phyloP scores from a whole-genome alignment of 1,140 invertebrate genomes.

The Aphis gossypii region DNA sequence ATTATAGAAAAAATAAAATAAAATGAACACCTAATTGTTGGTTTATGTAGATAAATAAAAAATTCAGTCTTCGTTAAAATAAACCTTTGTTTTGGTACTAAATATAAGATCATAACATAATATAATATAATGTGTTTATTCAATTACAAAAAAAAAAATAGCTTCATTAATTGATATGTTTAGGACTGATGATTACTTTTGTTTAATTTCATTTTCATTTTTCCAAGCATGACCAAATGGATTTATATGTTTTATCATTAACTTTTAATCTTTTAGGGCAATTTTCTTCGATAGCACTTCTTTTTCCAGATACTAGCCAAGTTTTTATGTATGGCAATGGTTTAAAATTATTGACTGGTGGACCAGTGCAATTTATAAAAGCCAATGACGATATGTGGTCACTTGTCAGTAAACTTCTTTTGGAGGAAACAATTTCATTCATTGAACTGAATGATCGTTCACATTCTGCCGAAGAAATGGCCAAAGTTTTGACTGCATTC shows the following conservation, averaged over 20 bases:
- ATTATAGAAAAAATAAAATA: background rate
- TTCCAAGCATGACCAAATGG: slow-evolving; percentile 24
- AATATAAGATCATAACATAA: slow-evolving; percentile 30
- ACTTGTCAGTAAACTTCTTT: background rate
- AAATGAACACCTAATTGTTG: background rate
- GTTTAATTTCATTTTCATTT: slow-evolving; percentile 5
- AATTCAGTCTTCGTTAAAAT: slow-evolving; percentile 6
- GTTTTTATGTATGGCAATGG: background rate
- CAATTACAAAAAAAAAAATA: slow-evolving; percentile 6
- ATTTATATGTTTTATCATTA: slow-evolving; percentile 26
- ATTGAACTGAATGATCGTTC: background rate
- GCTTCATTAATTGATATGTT: slow-evolving; percentile 21
- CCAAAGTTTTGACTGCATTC: background rate
- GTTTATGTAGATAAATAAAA: slow-evolving; percentile 10
- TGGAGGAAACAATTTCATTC: slow-evolving; percentile 19
- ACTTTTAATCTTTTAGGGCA: slow-evolving; percentile 14
- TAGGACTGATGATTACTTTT: slow-evolving; percentile 13
- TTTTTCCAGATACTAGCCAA: slow-evolving; percentile 2
- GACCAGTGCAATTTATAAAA: background rate
- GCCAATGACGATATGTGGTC: background rate
- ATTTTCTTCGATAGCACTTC: slow-evolving; percentile 33
- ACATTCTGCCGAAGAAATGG: background rate
- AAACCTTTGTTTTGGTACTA: background rate
- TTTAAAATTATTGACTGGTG: background rate
- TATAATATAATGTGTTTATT: slow-evolving; percentile 2